Evolutionary conservation across 2,797 vertebrate genomes (phyloP).

Genomic region (Scolopax bukidnonensis): DNA sequence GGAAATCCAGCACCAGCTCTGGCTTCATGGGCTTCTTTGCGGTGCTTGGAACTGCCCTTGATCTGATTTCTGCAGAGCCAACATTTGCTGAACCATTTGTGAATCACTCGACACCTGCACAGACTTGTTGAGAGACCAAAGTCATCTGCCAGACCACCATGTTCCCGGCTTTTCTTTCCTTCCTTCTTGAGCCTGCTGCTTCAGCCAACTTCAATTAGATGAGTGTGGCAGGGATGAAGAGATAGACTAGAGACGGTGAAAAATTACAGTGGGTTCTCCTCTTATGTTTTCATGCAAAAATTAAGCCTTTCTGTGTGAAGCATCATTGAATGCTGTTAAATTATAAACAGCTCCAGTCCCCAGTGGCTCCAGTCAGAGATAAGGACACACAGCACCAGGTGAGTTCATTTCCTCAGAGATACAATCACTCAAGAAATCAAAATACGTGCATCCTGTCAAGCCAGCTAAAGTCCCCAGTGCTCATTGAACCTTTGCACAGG

Average conservation of each 20-base stretch:
- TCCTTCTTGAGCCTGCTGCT: background rate
- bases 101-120: constrained; percentile 40
- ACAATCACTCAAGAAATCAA: constrained; percentile 2
- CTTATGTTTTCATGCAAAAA: background rate
- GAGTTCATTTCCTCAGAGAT: constrained; percentile 18
- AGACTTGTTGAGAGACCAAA: constrained; percentile 45
- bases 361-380: background rate
- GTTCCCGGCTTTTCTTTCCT: background rate
- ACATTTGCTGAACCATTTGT: constrained; percentile 30
- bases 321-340: background rate
- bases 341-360: background rate
- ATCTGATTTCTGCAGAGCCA: constrained; percentile 3
- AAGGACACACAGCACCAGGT: background rate
- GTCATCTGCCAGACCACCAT: constrained; percentile 12
- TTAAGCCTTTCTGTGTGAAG: background rate
- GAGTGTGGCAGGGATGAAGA: background rate
- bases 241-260: background rate
- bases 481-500: background rate
- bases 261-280: background rate
- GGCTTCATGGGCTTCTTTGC: background rate
- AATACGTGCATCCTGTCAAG: background rate
- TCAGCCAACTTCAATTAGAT: background rate
- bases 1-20: background rate
- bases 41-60: background rate
- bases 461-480: background rate